phyloP scores from a whole-genome alignment of 1,140 invertebrate species.

The Megathymus violae region DNA sequence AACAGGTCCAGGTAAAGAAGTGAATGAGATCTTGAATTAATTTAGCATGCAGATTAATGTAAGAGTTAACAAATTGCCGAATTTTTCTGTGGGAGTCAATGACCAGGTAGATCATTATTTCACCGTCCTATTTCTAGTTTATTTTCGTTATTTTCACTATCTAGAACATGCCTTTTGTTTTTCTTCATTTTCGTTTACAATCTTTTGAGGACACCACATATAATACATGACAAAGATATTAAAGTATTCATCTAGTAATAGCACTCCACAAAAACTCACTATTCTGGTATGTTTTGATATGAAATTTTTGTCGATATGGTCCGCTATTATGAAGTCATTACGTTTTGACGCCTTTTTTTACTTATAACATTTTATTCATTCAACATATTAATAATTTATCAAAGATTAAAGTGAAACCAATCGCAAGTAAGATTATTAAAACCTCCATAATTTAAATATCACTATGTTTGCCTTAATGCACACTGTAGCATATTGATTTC shows the following conservation, averaged over 20 bases:
- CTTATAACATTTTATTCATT: too few species aligned
- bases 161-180: conserved; percentile 11
- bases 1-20: conserved; percentile 26
- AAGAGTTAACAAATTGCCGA: conserved; percentile 34
- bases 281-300: not conserved
- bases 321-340: too few species aligned
- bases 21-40: conserved; percentile 17
- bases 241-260: too few species aligned
- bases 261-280: not conserved
- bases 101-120: conserved; percentile 47
- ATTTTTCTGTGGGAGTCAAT: conserved; percentile 47
- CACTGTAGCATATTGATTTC: too few species aligned
- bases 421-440: too few species aligned
- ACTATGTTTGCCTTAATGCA: too few species aligned
- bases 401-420: too few species aligned
- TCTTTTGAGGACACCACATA: not conserved
- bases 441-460: too few species aligned
- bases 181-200: conserved; percentile 10
- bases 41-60: conserved; percentile 33
- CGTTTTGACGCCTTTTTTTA: too few species aligned
- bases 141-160: conserved; percentile 46
- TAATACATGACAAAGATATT: not conserved
- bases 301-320: not conserved
- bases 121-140: conserved; percentile 65
- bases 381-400: too few species aligned